Evolutionary conservation across 2,888 invertebrate genomes (phyloP), one percentile per base, ranked within the genome.

Genomic region (Salticus scenicus): DNA sequence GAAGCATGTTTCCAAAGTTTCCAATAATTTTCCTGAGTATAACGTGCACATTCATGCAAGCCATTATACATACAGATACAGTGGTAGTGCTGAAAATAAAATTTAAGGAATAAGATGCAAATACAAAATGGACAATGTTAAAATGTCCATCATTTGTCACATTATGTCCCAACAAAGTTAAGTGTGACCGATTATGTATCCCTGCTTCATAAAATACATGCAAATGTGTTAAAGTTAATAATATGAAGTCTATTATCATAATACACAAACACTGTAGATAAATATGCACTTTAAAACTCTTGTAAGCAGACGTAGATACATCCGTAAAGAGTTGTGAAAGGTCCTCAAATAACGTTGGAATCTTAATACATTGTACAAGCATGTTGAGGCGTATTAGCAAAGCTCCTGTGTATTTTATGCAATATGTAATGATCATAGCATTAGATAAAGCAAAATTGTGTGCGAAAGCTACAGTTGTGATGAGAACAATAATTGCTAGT

Each of bases 391-490:
- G 67, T 31, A 83, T 83, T 0, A 77, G 24, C 17, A 77, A 73
- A 10, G 67, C 72, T 51, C 77, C 76, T 4, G 41, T 5, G 41
- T 41, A 83, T 24, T 83, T 73, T 5, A 83, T 30, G 2, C 37
- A 71, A 17, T 83, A 84, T 31, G 83, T 84, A 14, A 84, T 33
- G 1, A 66, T 73, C 73, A 78, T 84, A 0, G 67, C 83, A 27
- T 84, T 77, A 0, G 77, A 67, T 14, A 20, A 10, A 10, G 83
- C 41, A 12, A 69, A 84, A 20, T 73, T 84, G 24, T 84, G 83
- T 17, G 72, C 66, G 69, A 84, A 84, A 12, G 28, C 27, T 24
- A 77, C 7, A 1, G 77, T 27, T n/a, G 67, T 51, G 1, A 41
- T 37, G 14, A 84, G 67, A 12, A 76, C 72, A 10, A 66, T 17